A percentile compares a stretch with the other conserved stretches of the same genome.
Conservation (phyloP, 2,888 invertebrate genomes). For the Scaptomyza cyrtandrae region DNA sequence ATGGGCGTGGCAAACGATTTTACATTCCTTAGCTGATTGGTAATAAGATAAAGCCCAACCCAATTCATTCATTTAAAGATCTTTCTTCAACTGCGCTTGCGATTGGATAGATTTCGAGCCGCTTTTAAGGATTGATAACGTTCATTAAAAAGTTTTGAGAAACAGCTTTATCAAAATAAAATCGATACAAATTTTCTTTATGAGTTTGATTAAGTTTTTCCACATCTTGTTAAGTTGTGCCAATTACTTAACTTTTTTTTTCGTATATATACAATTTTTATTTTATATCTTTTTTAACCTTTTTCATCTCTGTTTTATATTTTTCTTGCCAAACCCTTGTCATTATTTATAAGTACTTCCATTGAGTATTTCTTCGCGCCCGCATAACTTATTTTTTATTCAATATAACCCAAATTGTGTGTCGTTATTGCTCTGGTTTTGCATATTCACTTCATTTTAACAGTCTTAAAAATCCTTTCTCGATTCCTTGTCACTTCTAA, state of each 20-base stretch:
- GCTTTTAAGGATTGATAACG: too few relatives aligned
- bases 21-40: slow-evolving; percentile 24
- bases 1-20: slow-evolving; percentile 36
- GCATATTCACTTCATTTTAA: slow-evolving; percentile 1
- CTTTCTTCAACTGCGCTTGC: background rate
- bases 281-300: too few relatives aligned
- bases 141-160: too few relatives aligned
- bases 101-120: background rate
- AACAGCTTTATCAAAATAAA: background rate
- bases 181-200: background rate
- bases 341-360: too few relatives aligned
- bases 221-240: too few relatives aligned
- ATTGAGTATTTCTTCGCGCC: background rate
- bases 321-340: too few relatives aligned
- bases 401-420: background rate
- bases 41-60: slow-evolving; percentile 19
- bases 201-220: too few relatives aligned
- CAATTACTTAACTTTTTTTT: too few relatives aligned
- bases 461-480: slow-evolving; percentile 39
- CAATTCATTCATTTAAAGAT: background rate
- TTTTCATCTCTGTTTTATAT: too few relatives aligned
- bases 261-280: too few relatives aligned
- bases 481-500: slow-evolving; percentile 50
- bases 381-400: background rate
- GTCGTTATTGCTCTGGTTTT: background rate